A percentile compares a stretch with the other conserved stretches of the same genome.
phyloP scores from a whole-genome alignment of 2,888 invertebrate genomes.

The Andrena haemorrhoa region DNA sequence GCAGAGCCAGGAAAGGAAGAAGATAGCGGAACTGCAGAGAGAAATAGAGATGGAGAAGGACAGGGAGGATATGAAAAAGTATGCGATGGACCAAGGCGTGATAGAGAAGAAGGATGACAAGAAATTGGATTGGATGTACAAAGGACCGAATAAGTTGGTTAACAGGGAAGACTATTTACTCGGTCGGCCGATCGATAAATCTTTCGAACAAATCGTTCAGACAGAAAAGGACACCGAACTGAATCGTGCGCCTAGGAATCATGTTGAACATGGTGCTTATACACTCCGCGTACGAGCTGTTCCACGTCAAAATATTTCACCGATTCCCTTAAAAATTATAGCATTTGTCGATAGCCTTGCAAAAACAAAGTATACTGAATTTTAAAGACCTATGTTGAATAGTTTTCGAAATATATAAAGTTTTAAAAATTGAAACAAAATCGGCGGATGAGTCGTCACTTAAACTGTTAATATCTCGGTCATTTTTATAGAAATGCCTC shows the following conservation, averaged over 20 bases:
- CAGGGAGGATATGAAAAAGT: slow-evolving; percentile 88
- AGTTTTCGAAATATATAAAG: too few species aligned
- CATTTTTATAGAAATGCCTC: too few species aligned
- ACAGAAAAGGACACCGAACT: slow-evolving; percentile 86
- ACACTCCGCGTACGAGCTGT: slow-evolving; percentile 5
- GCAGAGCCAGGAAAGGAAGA: slow-evolving; percentile 89
- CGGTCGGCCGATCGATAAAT: slow-evolving; percentile 93
- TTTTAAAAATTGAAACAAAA: too few species aligned
- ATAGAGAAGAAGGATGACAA: slow-evolving; percentile 86
- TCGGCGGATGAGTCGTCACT: too few species aligned
- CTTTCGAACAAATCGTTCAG: slow-evolving; percentile 89
- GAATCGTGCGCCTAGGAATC: slow-evolving; percentile 86
- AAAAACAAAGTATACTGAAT: too few species aligned
- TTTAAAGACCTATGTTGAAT: too few species aligned
- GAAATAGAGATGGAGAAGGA: slow-evolving; percentile 90
- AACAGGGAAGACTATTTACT: slow-evolving; percentile 95
- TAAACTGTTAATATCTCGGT: too few species aligned
- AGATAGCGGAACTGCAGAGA: slow-evolving; percentile 89
- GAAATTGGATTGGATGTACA: slow-evolving; percentile 96
- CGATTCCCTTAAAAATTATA: too few species aligned
- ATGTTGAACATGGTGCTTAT: slow-evolving; percentile 87
- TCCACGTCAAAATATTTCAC: too few species aligned
- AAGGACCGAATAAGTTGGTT: slow-evolving; percentile 87
- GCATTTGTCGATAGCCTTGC: too few species aligned
- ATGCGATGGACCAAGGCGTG: slow-evolving; percentile 87